Conservation (phyloP, 1,140 invertebrate genomes). For the Heliconius eleuchia region DNA sequence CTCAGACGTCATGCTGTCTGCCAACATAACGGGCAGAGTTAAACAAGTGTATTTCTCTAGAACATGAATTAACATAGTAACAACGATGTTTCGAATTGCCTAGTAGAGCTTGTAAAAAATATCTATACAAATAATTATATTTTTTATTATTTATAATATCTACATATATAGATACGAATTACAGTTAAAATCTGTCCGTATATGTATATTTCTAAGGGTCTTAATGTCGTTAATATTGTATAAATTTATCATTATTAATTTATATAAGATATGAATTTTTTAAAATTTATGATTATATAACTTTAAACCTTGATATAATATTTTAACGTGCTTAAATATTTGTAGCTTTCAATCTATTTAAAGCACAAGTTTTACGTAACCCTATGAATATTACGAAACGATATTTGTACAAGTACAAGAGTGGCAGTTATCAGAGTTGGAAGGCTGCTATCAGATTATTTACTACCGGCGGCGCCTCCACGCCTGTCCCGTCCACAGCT, state of each 20-base stretch:
- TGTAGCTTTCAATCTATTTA: slow-evolving; percentile 12
- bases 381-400: slow-evolving; percentile 8
- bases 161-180: no score
- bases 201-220: no score
- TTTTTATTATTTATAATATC: no score
- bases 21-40: slow-evolving; percentile 25
- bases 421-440: slow-evolving; percentile 43
- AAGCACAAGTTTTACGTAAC: slow-evolving; percentile 32
- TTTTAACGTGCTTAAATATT: background rate
- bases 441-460: slow-evolving; percentile 52
- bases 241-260: no score
- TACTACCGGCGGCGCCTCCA: slow-evolving; percentile 58
- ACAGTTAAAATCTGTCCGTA: no score
- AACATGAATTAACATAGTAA: background rate
- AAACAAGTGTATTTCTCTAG: background rate
- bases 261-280: background rate
- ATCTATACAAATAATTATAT: background rate
- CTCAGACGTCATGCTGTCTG: slow-evolving; percentile 35
- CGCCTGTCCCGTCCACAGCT: slow-evolving; percentile 59
- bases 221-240: no score
- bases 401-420: slow-evolving; percentile 36
- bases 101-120: background rate
- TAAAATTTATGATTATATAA: background rate
- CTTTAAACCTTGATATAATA: background rate
- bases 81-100: background rate